Conservation (phyloP, 2,888 invertebrate species). For the Caenorhabditis sulstoni region DNA sequence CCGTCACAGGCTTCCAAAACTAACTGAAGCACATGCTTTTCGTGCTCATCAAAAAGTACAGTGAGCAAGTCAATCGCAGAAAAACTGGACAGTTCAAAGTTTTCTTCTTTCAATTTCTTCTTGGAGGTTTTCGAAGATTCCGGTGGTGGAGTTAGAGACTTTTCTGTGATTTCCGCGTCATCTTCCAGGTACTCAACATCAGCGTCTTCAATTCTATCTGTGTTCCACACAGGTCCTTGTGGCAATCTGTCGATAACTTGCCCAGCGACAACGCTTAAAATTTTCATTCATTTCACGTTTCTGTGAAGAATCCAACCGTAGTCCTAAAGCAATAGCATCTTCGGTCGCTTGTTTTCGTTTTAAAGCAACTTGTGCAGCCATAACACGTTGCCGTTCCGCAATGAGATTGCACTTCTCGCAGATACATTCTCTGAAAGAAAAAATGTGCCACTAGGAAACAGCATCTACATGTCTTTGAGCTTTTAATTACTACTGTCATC, state of each 20-base stretch:
- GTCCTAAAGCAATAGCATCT: conserved; percentile 79
- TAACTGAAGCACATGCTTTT: conserved; percentile 87
- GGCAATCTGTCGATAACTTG: conserved; percentile 86
- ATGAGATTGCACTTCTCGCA: conserved; percentile 98
- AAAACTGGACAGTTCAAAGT: conserved; percentile 80
- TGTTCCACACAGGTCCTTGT: conserved; percentile 90
- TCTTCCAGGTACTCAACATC: conserved; percentile 58
- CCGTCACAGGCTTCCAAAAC: conserved; percentile 93
- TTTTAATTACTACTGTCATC: too few relatives aligned
- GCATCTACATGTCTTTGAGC: too few relatives aligned
- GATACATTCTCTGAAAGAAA: conserved; percentile 88
- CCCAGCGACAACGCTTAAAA: conserved; percentile 72
- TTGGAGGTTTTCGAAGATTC: too few relatives aligned
- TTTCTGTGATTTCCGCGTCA: conserved; percentile 35
- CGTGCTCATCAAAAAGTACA: conserved; percentile 89
- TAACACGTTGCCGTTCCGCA: conserved; percentile 96
- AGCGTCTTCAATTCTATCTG: conserved; percentile 55
- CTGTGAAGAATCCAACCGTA: too few relatives aligned
- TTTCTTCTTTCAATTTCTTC: conserved; percentile 27
- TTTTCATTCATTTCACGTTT: neutral
- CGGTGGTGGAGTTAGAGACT: too few relatives aligned
- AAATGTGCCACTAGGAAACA: too few relatives aligned
- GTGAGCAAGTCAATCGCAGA: conserved; percentile 88
- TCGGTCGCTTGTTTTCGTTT: conserved; percentile 80
- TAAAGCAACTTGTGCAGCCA: conserved; percentile 89